Conservation (phyloP, 2,113 vertebrate genomes). For the Suncus etruscus region DNA sequence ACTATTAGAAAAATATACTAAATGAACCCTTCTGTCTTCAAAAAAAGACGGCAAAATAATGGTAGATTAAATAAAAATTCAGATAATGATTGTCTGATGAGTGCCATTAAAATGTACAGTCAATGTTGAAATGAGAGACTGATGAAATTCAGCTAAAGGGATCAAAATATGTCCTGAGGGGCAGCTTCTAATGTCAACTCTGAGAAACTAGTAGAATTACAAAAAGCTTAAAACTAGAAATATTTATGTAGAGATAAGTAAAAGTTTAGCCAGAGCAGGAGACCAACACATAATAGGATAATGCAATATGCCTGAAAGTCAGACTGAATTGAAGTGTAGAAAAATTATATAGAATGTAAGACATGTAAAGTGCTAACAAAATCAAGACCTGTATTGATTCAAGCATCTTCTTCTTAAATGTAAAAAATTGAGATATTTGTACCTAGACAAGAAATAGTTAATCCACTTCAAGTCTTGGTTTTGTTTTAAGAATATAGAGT, state of each 20-base stretch:
- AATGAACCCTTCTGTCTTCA: background rate
- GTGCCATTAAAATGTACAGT: background rate
- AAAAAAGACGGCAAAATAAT: background rate
- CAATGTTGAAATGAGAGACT: background rate
- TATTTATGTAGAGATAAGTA: background rate
- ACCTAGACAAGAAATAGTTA: background rate
- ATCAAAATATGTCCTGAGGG: background rate
- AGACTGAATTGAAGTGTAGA: background rate
- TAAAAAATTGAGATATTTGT: background rate
- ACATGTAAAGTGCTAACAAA: background rate
- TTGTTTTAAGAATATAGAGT: background rate
- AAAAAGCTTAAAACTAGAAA: background rate
- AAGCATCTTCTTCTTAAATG: background rate
- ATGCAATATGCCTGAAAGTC: background rate
- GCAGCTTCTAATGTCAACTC: background rate
- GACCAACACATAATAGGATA: background rate
- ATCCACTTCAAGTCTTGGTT: background rate
- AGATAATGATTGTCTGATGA: background rate
- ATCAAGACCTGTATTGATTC: background rate
- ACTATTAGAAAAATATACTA: background rate
- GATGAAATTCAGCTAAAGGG: background rate
- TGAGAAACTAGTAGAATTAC: slow-evolving; percentile 16
- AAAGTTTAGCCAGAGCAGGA: background rate
- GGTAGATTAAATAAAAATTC: background rate
- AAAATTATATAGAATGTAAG: background rate